Percentiles rank a stretch among this genome's conserved stretches.
phyloP scores from a whole-genome alignment of 2,113 vertebrate genomes.

The Lophura nycthemera region DNA sequence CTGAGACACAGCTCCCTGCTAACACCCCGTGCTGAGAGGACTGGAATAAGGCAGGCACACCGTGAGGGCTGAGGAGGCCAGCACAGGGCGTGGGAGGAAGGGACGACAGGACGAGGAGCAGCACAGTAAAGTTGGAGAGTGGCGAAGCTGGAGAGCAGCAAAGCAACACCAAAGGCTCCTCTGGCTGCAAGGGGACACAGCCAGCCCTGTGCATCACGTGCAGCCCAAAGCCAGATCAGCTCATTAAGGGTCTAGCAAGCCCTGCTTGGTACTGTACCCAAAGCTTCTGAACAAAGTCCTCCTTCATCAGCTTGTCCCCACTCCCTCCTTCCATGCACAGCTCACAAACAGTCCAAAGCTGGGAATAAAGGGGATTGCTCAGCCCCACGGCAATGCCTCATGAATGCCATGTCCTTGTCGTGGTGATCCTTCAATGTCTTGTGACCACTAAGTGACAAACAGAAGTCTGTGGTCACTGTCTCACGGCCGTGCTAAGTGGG shows the following conservation, averaged over 20 bases:
- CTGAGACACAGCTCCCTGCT: not conserved
- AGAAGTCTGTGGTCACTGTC: not conserved
- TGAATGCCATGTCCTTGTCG: not conserved
- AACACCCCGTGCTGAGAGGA: not conserved
- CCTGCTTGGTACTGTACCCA: slow-evolving; percentile 61
- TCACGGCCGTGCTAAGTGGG: not conserved
- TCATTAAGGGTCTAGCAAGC: slow-evolving; percentile 61
- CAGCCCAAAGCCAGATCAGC: slow-evolving; percentile 56
- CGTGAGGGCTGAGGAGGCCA: not conserved
- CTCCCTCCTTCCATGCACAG: not conserved
- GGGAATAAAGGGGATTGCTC: slow-evolving; percentile 52
- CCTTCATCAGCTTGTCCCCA: slow-evolving; percentile 43
- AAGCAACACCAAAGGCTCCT: not conserved
- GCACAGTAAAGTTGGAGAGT: not conserved
- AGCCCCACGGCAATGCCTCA: not conserved
- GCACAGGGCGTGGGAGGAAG: fast-evolving
- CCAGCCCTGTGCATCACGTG: slow-evolving; percentile 43
- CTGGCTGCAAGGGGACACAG: not conserved
- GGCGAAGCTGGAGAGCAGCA: not conserved
- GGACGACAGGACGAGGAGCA: not conserved
- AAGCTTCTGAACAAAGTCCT: slow-evolving; percentile 65
- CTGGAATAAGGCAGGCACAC: slow-evolving; percentile 22
- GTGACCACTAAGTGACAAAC: slow-evolving; percentile 24
- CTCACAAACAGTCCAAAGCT: slow-evolving; percentile 23
- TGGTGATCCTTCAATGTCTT: not conserved